These are phyloP conservation scores for Cheilinus undulatus DNA, from an alignment of 2,113 vertebrate genomes.

Conservation along the genomic window DNA sequence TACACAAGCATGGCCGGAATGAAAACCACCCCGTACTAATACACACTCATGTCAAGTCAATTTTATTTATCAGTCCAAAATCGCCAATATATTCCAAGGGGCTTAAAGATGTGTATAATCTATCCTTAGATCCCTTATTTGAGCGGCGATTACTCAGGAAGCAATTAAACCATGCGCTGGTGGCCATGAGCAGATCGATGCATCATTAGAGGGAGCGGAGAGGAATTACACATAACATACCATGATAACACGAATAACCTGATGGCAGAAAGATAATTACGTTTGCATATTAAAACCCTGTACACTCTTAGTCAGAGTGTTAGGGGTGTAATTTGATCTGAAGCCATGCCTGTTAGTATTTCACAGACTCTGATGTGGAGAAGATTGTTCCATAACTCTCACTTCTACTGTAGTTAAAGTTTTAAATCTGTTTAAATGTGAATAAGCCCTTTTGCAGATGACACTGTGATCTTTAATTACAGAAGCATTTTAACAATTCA, in stretches of 20 bases:
- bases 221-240: constrained; percentile 18
- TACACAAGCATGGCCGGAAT: not conserved
- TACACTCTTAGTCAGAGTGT: not conserved
- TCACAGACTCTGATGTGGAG: not conserved
- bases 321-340: constrained; percentile 18
- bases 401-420: not conserved
- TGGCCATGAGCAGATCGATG: constrained; percentile 30
- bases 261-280: constrained; percentile 7
- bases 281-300: constrained; percentile 13
- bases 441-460: not conserved
- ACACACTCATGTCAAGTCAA: not conserved
- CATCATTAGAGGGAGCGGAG: constrained; percentile 11
- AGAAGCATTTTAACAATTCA: not conserved
- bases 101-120: not conserved
- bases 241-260: not conserved
- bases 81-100: not conserved
- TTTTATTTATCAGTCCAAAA: not conserved
- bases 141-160: constrained; percentile 1
- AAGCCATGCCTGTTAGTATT: constrained; percentile 5
- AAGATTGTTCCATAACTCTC: too few species aligned
- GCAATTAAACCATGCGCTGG: constrained; percentile 43
- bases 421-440: not conserved
- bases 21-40: not conserved
- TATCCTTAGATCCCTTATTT: not conserved
- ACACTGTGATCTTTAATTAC: not conserved